Evolutionary conservation across 2,113 vertebrate species (phyloP).

Genomic region (Pleuronectes platessa): DNA sequence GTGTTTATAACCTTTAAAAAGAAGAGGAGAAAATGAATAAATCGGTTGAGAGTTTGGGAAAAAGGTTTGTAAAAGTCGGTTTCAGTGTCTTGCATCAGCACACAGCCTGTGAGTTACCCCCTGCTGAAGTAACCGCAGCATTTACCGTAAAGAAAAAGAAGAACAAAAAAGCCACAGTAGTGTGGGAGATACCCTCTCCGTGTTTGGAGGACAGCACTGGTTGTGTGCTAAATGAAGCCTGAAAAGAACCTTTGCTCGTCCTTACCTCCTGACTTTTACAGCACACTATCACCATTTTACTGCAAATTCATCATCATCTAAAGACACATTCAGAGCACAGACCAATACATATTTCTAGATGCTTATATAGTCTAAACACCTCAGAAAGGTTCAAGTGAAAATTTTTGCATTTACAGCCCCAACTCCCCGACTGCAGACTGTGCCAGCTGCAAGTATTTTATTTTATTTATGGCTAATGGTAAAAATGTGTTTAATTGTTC

Average conservation of each 20-base stretch:
- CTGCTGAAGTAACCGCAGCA: conserved; percentile 35
- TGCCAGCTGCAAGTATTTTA: not conserved
- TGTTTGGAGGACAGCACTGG: conserved; percentile 31
- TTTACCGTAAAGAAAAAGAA: conserved; percentile 22
- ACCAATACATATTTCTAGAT: not conserved
- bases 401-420: conserved; percentile 1
- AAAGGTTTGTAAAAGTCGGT: conserved; percentile 70
- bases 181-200: not conserved
- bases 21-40: conserved; percentile 17
- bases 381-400: not conserved
- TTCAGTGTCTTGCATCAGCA: conserved; percentile 77
- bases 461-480: not conserved
- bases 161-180: not conserved
- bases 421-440: not conserved
- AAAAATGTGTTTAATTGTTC: not conserved
- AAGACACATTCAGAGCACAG: conserved; percentile 13
- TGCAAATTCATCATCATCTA: conserved; percentile 18
- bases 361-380: not conserved
- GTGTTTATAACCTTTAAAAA: conserved; percentile 39
- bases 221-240: conserved; percentile 32
- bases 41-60: conserved; percentile 38
- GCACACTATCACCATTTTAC: not conserved
- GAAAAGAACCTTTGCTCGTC: conserved; percentile 14
- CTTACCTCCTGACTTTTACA: conserved; percentile 19
- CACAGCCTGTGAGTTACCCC: conserved; percentile 45